Conservation (phyloP, 2,113 vertebrate genomes). For the Hylia prasina region DNA sequence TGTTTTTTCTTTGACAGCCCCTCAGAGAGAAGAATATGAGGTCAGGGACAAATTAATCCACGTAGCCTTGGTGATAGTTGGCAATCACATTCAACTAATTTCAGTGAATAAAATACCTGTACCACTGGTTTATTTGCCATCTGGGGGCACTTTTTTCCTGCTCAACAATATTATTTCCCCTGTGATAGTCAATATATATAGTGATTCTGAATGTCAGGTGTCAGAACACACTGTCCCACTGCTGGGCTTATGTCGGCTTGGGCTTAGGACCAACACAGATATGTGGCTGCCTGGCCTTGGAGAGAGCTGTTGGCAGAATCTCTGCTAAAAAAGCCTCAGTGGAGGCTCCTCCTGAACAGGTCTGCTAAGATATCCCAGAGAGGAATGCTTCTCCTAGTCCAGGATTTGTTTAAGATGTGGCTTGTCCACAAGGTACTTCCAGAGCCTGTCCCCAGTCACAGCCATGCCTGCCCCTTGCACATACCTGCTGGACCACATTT, state of each 20-base stretch:
- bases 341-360: neutral
- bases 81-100: neutral
- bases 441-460: fast-evolving
- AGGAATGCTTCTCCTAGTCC: neutral
- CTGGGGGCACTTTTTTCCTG: neutral
- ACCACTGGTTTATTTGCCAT: neutral
- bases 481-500: fast-evolving
- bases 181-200: neutral
- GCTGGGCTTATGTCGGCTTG: neutral
- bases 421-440: fast-evolving
- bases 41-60: neutral
- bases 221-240: neutral
- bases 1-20: neutral
- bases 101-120: neutral
- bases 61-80: neutral
- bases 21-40: neutral
- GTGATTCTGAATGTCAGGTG: neutral
- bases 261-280: neutral
- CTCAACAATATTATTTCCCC: neutral
- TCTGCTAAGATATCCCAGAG: fast-evolving
- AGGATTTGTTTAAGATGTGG: neutral
- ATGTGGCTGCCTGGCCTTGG: neutral
- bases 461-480: neutral
- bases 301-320: neutral
- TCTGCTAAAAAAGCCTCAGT: neutral